These are phyloP conservation scores for Molorchus minor DNA, from an alignment of 2,888 invertebrate genomes.

Conservation along the genomic window DNA sequence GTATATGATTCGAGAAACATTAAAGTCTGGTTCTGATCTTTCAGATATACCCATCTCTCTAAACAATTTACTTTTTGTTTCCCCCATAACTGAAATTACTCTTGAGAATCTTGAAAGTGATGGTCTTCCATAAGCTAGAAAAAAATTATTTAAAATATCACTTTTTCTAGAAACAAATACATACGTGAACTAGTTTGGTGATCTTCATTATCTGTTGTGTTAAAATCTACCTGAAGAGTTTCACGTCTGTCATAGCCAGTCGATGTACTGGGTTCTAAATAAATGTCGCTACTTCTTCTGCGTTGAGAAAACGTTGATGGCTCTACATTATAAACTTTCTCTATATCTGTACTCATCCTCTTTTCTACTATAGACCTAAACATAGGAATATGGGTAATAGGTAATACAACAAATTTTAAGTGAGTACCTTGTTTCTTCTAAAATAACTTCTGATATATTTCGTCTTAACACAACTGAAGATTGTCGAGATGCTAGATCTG, in stretches of 20 bases:
- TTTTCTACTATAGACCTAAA: conserved; percentile 35
- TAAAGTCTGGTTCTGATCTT: conserved; percentile 47
- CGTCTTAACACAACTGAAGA: conserved; percentile 33
- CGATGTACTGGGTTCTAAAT: conserved; percentile 49
- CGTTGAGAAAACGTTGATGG: conserved; percentile 40
- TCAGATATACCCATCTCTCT: conserved; percentile 33
- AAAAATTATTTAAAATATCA: background rate
- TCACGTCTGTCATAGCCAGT: conserved; percentile 18
- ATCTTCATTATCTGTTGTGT: too few species aligned
- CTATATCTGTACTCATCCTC: conserved; percentile 26
- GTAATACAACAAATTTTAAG: too few species aligned
- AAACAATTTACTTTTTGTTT: conserved; percentile 37
- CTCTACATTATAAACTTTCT: conserved; percentile 39
- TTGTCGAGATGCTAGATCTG: conserved; percentile 28
- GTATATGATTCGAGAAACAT: conserved; percentile 60
- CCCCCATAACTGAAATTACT: conserved; percentile 49
- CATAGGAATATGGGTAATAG: too few species aligned
- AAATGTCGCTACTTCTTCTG: conserved; percentile 57
- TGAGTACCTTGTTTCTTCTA: too few species aligned
- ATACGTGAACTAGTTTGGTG: too few species aligned
- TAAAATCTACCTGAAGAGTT: too few species aligned
- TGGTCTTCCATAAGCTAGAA: conserved; percentile 25
- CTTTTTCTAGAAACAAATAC: too few species aligned
- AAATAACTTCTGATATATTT: too few species aligned
- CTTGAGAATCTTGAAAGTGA: conserved; percentile 29